Percentiles rank a stretch among this genome's conserved stretches.
Evolutionary conservation across 1,140 invertebrate genomes (phyloP).

Genomic region (Bombus ignitus): DNA sequence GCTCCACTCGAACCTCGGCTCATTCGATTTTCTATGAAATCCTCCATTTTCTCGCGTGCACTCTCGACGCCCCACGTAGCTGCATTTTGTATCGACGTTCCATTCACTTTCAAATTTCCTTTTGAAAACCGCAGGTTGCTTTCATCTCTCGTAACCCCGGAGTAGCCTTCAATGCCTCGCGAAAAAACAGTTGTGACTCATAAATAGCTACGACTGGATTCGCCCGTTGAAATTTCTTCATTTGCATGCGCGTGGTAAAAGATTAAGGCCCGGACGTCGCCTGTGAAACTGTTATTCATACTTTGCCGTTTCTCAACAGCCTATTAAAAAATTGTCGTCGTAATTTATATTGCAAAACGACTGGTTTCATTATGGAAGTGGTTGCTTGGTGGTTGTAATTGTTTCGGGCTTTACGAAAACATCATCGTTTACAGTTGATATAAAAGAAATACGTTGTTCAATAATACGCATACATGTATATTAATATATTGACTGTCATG

Average conservation of each 20-base stretch:
- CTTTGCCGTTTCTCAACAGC: too few species aligned
- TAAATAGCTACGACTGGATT: slow-evolving; percentile 43
- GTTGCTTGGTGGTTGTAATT: too few species aligned
- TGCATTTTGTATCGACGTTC: not conserved
- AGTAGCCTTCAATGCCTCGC: slow-evolving; percentile 7
- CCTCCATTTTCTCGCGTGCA: not conserved
- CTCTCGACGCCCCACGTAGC: not conserved
- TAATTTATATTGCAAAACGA: not conserved
- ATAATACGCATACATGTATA: not conserved
- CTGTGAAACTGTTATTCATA: slow-evolving; percentile 14
- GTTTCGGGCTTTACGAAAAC: not conserved
- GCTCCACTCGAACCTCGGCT: not conserved
- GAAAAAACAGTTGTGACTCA: slow-evolving; percentile 37
- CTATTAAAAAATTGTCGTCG: slow-evolving; percentile 20
- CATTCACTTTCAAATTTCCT: slow-evolving; percentile 45
- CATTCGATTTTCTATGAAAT: slow-evolving; percentile 30
- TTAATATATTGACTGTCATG: not conserved
- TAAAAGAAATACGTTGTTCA: not conserved
- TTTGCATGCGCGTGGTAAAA: slow-evolving; percentile 25
- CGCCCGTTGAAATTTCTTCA: slow-evolving; percentile 48
- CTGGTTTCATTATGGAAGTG: not conserved
- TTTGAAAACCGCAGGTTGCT: not conserved
- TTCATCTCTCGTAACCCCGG: not conserved
- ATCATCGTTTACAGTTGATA: too few species aligned
- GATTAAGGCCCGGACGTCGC: not conserved